Evolutionary conservation across 1,140 invertebrate genomes (phyloP).

Genomic region (Nixonia krombeini): DNA sequence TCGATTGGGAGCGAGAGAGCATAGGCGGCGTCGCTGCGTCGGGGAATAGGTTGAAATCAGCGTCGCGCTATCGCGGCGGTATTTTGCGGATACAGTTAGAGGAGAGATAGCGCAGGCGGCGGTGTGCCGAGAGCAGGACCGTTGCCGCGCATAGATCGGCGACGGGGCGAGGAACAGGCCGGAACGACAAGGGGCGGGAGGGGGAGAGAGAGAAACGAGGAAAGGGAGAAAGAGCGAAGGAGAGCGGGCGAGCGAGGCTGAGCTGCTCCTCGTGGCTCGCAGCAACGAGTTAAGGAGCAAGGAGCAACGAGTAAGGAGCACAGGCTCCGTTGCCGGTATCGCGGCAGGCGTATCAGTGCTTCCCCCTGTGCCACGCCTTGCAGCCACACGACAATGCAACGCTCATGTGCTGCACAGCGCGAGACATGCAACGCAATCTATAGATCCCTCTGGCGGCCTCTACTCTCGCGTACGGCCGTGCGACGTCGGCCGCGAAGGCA

Average conservation of each 20-base stretch:
- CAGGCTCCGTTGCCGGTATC: conserved; percentile 40
- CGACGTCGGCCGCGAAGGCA: too few relatives aligned
- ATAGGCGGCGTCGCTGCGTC: conserved; percentile 35
- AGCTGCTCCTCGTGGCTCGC: conserved; percentile 14
- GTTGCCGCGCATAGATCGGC: conserved; percentile 33
- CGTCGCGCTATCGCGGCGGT: conserved; percentile 43
- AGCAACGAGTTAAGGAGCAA: conserved; percentile 42
- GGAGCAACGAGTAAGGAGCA: conserved; percentile 28
- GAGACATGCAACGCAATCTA: conserved; percentile 47
- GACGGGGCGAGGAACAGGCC: conserved; percentile 36
- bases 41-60: conserved; percentile 45
- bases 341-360: conserved; percentile 51
- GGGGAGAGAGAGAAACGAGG: conserved; percentile 13
- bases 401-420: conserved; percentile 47
- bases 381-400: conserved; percentile 54
- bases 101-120: conserved; percentile 45
- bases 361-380: conserved; percentile 54
- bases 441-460: conserved; percentile 13
- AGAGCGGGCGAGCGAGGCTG: conserved; percentile 21
- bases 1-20: not conserved
- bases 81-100: conserved; percentile 53
- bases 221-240: not conserved
- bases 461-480: conserved; percentile 2
- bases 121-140: conserved; percentile 37
- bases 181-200: conserved; percentile 38